These are phyloP conservation scores for Brassicogethes aeneus DNA, from an alignment of 2,888 invertebrate species.

Conservation along the genomic window DNA sequence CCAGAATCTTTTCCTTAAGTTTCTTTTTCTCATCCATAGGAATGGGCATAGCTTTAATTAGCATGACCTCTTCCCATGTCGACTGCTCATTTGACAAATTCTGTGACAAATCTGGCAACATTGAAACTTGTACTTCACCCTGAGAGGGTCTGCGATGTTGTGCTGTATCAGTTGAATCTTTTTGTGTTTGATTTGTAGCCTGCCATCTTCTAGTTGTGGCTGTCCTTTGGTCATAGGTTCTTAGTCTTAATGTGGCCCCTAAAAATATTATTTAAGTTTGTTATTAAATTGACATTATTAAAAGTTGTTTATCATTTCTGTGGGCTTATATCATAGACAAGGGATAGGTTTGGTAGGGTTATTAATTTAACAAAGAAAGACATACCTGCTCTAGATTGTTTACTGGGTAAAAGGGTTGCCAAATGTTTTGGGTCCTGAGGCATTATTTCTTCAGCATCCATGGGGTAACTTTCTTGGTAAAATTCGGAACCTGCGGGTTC, in stretches of 20 bases:
- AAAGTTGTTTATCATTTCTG: too few relatives aligned
- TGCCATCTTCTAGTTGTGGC: conserved; percentile 47
- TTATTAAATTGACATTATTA: too few relatives aligned
- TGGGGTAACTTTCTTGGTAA: conserved; percentile 75
- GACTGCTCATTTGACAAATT: conserved; percentile 73
- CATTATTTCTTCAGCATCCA: conserved; percentile 54
- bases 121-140: conserved; percentile 63
- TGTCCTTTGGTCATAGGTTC: conserved; percentile 48
- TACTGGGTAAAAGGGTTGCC: conserved; percentile 69
- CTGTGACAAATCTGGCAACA: conserved; percentile 77
- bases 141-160: conserved; percentile 45
- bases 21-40: conserved; percentile 76
- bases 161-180: conserved; percentile 47
- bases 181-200: conserved; percentile 43
- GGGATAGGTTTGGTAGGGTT: too few relatives aligned
- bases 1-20: conserved; percentile 69
- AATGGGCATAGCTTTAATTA: conserved; percentile 75
- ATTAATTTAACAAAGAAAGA: too few relatives aligned
- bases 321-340: too few relatives aligned
- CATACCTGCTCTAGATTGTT: conserved; percentile 66
- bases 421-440: conserved; percentile 65
- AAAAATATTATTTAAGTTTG: too few relatives aligned
- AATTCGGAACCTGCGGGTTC: conserved; percentile 80
- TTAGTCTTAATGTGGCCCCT: conserved; percentile 58
- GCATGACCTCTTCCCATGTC: conserved; percentile 80